Base-by-base conservation (phyloP, 92 coral and sea anemone species). In the Palythoa caribaeorum region DNA sequence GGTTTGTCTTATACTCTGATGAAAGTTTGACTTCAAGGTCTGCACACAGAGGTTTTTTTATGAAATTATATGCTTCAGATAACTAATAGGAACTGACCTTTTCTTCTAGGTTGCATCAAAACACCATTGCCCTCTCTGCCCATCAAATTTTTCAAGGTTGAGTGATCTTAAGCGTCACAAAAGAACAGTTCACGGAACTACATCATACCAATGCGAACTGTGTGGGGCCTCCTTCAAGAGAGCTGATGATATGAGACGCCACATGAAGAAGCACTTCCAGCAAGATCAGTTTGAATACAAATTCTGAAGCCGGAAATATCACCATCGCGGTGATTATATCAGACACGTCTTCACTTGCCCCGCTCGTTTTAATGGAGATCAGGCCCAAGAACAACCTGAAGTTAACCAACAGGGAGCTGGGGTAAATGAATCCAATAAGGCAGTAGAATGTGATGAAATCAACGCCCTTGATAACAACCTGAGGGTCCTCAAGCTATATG, bases 1-100 rank as follows among this genome's bases (percentile, higher is more conserved):
- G 75, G 75, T 70, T 70, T 70, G 75, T 70, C 75, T 70, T 69
- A 69, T 69, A 21, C 73, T 69, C 21, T 69, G 39, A 20, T 69
- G 38, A 69, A 69, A 69, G 73, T 69, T 69, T 69, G 73, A 19
- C 73, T 69, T 69, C 73, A 69, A 69, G 40, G 73, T 19, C 10
- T 69, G 73, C 9, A 69, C 20, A 63, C 20, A 63, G 71, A 19
- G 70, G n/a, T 28, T 28, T 19, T 19, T 69, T 69, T 69, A 19
- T 69, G 73, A 69, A n/a, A 69, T 19, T 1, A 69, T 69, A 20
- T 69, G 38, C 73, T 69, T 1, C 38, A 69, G 73, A 69, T 69
- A 12, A 69, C 73, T 44, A 44, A 44, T 44, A 0, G 4, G 7
- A 44, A 8, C 7, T 44, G 7, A 44, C 50, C 2, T 4, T 40